A percentile compares a stretch with the other conserved stretches of the same genome.
phyloP scores from a whole-genome alignment of 1,140 invertebrate genomes.

The Lepidostoma basale region DNA sequence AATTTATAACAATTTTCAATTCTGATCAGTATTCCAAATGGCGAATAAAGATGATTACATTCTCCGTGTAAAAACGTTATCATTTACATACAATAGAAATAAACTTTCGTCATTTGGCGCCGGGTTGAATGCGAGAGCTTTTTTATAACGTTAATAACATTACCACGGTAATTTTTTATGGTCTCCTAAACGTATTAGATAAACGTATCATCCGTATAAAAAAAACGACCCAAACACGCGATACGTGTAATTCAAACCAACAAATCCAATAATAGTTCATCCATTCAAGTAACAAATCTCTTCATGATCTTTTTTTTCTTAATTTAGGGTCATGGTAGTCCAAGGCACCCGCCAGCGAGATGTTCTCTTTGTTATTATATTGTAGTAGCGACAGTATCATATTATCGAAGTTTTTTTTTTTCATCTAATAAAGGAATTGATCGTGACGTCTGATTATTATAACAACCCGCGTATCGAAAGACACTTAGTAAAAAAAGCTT shows the following conservation, averaged over 20 bases:
- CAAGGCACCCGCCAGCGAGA: conserved; percentile 12
- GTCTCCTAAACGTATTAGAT: too few relatives aligned
- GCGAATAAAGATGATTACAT: too few relatives aligned
- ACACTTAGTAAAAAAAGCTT: neutral
- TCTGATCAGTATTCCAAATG: too few relatives aligned
- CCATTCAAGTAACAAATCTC: neutral
- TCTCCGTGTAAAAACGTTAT: too few relatives aligned
- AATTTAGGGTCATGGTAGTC: conserved; percentile 12
- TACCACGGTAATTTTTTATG: too few relatives aligned
- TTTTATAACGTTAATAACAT: too few relatives aligned
- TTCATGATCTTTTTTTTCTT: neutral
- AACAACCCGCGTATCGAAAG: too few relatives aligned
- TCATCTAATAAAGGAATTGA: neutral
- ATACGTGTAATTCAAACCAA: neutral
- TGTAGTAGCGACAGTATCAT: conserved; percentile 21
- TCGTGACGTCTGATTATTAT: conserved; percentile 2
- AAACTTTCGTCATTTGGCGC: too few relatives aligned
- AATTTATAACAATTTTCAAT: too few relatives aligned
- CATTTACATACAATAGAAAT: neutral
- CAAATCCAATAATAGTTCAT: neutral
- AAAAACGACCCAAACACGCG: too few relatives aligned
- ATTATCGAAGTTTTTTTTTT: conserved; percentile 12
- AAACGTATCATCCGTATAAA: too few relatives aligned
- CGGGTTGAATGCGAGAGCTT: too few relatives aligned
- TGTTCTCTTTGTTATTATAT: neutral